Evolutionary conservation across 2,888 invertebrate genomes (phyloP), one percentile per base, ranked within the genome.

Genomic region (Hololepta plana): DNA sequence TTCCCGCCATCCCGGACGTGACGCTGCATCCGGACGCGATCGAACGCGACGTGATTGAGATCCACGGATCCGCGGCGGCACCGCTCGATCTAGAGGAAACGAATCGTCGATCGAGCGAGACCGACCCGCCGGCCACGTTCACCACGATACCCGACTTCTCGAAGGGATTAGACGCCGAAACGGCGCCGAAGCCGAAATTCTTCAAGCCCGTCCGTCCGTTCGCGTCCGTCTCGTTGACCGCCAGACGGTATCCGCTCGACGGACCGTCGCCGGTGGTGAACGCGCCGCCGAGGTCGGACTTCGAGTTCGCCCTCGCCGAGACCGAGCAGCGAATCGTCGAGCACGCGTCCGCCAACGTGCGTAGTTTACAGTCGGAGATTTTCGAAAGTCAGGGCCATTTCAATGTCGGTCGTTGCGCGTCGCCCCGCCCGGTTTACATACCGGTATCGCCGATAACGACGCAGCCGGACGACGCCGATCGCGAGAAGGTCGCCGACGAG

Each of bases 361-460:
- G 46, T 15, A 46, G 44, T 2, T 23, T 54, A 5, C 51, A 51
- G 33, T 49, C 50, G 2, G 49, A 51, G 38, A 40, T 49, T 4
- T 54, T 54, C 31, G 51, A 51, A 38, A 50, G 51, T 29, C 45
- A 51, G 31, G 54, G 54, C 1, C 54, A 54, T 34, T 54, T 48
- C 30, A 49, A 47, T 30, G 52, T 52, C 2, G 41, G 42, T 17
- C 36, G 49, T 26, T 42, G 48, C 1, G 42, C 37, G 29, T 50
- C 52, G 1, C 51, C 51, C 2, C 42, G 40, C 31, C 36, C 42
- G 2, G 40, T 51, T 15, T 53, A 40, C 31, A 43, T 53, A 16
- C 54, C 54, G 3, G 26, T n/a, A n/a, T n/a, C n/a, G n/a, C n/a
- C n/a, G n/a, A n/a, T n/a, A n/a, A n/a, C n/a, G n/a, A n/a, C n/a